phyloP scores from a whole-genome alignment of 2,113 vertebrate genomes.

The Phaethon lepturus region DNA sequence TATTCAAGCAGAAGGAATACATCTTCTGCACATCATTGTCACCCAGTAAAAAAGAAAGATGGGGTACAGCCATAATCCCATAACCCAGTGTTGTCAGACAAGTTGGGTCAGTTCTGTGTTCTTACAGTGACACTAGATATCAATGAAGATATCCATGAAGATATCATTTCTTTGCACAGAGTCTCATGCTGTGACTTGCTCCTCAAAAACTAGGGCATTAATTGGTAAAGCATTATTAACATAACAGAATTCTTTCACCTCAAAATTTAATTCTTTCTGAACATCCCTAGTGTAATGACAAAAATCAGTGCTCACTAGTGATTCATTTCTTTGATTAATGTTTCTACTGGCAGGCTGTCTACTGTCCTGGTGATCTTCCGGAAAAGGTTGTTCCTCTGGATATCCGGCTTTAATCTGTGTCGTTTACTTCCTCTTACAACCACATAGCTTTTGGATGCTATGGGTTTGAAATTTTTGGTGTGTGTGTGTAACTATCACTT shows the following conservation, averaged over 20 bases:
- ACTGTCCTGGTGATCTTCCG: conserved; percentile 13
- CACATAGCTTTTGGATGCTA: neutral
- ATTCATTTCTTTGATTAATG: conserved; percentile 36
- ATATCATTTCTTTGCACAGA: neutral
- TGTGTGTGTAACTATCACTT: neutral
- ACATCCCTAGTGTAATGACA: neutral
- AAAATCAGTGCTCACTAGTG: neutral
- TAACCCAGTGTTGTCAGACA: neutral
- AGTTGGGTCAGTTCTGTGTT: neutral
- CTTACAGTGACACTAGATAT: neutral
- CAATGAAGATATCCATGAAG: neutral
- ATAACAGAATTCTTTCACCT: neutral
- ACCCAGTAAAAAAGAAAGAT: neutral
- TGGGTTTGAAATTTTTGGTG: neutral
- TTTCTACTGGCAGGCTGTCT: neutral
- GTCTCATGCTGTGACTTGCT: neutral
- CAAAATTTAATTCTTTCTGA: neutral
- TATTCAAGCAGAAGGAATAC: neutral
- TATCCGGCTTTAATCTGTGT: neutral
- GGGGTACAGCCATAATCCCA: rapidly evolving
- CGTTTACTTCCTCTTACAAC: neutral
- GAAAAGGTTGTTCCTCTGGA: neutral
- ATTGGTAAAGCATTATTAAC: neutral
- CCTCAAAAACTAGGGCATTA: neutral
- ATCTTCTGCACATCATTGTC: neutral